Evolutionary conservation across 2,797 vertebrate species (phyloP).

Genomic region (Crax fasciolata): DNA sequence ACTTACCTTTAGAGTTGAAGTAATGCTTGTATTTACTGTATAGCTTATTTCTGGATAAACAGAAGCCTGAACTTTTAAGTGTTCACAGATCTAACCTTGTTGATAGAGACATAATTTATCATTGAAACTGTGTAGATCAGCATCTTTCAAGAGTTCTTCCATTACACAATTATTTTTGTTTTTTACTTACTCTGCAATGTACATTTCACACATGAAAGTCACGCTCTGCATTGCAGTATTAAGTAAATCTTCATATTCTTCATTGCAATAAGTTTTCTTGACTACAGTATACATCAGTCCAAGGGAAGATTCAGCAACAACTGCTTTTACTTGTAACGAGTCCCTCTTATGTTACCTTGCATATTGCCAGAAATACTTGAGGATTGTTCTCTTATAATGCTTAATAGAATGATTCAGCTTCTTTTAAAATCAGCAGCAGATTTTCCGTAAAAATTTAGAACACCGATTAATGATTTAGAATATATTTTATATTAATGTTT

Average conservation of each 20-base stretch:
- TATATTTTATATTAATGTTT: background rate
- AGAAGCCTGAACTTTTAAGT: background rate
- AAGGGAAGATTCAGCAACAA: background rate
- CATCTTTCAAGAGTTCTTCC: background rate
- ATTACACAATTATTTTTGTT: background rate
- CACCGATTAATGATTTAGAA: background rate
- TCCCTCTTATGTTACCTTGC: background rate
- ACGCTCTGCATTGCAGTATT: background rate
- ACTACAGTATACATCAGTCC: background rate
- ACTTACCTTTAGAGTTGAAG: background rate
- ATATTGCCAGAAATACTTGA: background rate
- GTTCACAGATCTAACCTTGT: background rate
- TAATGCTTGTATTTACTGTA: background rate
- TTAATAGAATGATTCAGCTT: background rate
- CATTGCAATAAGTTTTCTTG: constrained; percentile 41
- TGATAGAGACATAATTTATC: background rate
- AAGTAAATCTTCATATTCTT: constrained; percentile 14
- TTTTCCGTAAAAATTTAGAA: background rate
- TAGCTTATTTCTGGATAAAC: background rate
- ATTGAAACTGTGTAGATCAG: background rate
- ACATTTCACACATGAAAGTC: background rate
- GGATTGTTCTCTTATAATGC: background rate
- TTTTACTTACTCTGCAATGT: background rate
- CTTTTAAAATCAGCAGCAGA: background rate
- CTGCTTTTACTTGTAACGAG: background rate